These are phyloP conservation scores for Phoxinus dragarum DNA, from an alignment of 2,797 vertebrate genomes.

Conservation along the genomic window DNA sequence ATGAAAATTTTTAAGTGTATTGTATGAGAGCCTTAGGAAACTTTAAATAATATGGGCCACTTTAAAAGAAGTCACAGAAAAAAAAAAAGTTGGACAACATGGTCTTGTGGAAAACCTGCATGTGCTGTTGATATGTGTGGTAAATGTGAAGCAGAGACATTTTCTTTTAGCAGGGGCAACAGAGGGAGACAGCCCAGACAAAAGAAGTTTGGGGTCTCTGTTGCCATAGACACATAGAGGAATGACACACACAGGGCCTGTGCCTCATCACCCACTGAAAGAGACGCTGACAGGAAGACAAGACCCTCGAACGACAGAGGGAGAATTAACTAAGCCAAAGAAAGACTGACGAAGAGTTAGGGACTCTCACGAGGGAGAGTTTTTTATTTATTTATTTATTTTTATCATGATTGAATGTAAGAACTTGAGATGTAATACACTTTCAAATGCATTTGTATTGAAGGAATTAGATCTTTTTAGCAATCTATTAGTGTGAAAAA, in stretches of 20 bases:
- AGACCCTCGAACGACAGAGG: conserved; percentile 33
- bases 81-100: neutral
- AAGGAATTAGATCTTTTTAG: conserved; percentile 22
- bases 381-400: neutral
- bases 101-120: conserved; percentile 4
- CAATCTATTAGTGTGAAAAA: conserved; percentile 63
- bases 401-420: conserved; percentile 24
- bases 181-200: conserved; percentile 27
- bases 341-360: neutral
- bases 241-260: conserved; percentile 69
- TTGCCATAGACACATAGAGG: conserved; percentile 71
- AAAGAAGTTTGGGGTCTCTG: conserved; percentile 40
- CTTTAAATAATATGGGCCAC: neutral
- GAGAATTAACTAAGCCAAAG: conserved; percentile 35
- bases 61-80: neutral
- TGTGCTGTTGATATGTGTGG: conserved; percentile 4
- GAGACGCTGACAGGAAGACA: conserved; percentile 59
- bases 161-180: conserved; percentile 33
- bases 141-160: conserved; percentile 5
- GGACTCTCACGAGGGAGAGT: conserved; percentile 36
- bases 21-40: neutral
- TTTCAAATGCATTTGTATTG: neutral
- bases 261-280: conserved; percentile 58
- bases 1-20: neutral
- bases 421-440: neutral